phyloP scores from a whole-genome alignment of 1,140 invertebrate genomes.

The Cydia pomonella region DNA sequence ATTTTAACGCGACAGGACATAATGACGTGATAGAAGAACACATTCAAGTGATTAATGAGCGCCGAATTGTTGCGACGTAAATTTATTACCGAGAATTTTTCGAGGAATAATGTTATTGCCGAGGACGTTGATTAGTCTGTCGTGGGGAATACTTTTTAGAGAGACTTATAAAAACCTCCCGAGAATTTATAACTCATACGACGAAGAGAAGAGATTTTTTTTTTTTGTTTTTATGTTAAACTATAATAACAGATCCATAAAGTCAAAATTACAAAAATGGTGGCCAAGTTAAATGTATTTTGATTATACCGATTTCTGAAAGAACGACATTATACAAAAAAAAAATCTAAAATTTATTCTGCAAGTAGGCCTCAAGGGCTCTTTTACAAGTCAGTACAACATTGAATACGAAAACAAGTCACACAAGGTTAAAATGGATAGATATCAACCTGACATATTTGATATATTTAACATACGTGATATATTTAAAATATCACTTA shows the following conservation, averaged over 20 bases:
- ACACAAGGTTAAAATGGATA: too few relatives aligned
- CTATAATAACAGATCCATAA: not conserved
- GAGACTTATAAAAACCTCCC: not conserved
- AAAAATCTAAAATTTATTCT: too few relatives aligned
- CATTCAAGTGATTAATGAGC: conserved; percentile 17
- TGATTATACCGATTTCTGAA: too few relatives aligned
- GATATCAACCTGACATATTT: too few relatives aligned
- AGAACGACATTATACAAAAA: too few relatives aligned
- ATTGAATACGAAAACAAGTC: too few relatives aligned
- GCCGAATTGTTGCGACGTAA: conserved; percentile 24
- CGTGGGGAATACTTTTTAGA: not conserved
- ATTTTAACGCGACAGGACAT: conserved; percentile 3
- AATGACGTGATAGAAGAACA: conserved; percentile 13
- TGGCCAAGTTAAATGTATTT: not conserved
- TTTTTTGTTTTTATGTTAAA: not conserved
- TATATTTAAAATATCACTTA: too few relatives aligned
- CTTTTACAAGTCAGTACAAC: too few relatives aligned
- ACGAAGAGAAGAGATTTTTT: not conserved
- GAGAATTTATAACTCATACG: not conserved
- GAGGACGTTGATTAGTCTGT: conserved; percentile 3
- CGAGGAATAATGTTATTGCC: conserved; percentile 23
- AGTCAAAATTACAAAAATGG: too few relatives aligned
- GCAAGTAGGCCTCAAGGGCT: too few relatives aligned
- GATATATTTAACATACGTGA: too few relatives aligned
- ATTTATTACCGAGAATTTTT: conserved; percentile 20